Base-by-base conservation (phyloP, 2,797 vertebrate species). In the Sebastolobus altivelis region DNA sequence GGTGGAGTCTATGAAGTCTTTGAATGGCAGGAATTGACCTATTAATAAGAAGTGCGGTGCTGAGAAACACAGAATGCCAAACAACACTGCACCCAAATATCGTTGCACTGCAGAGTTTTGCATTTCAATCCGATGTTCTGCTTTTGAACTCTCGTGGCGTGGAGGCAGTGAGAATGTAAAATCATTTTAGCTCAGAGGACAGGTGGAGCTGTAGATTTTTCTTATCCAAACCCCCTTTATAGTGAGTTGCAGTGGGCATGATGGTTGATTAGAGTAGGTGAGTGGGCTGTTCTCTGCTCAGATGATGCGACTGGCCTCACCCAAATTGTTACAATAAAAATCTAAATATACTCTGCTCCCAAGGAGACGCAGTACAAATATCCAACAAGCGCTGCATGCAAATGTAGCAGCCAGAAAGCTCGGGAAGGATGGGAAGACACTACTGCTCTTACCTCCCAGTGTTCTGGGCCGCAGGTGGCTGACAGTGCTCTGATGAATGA, bases 401-500 rank as follows among this genome's bases (percentile, higher is more conserved):
- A 76, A 84, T 58, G 31, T 20, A 58, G 75, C 68, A 59, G 46
- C 38, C 18, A 65, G 66, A 71, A 58, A 83, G 59, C 38, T 59
- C 11, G 33, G 27, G 43, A 69, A 35, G 74, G 62, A 77, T 31
- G 70, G 31, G 20, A 79, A 81, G 68, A 59, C 46, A 59, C 70
- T 59, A 18, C 72, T 65, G 69, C 69, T 76, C 79, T 60, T 82
- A 77, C 77, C 72, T 86, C 85, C 65, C 38, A 54, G 76, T 77
- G 89, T 72, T 90, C 65, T 4, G 52, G 83, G 71, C 86, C 43
- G 66, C 89, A 92, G 89, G 92, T 91, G 89, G 82, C 84, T 80
- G 81, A 71, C 82, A 79, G 68, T 54, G 67, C 66, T 73, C 76
- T 93, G 88, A 93, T 90, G 88, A 93, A 86, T 80, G 62, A 71